phyloP scores from a whole-genome alignment of 2,113 vertebrate genomes.

The Picathartes gymnocephalus region DNA sequence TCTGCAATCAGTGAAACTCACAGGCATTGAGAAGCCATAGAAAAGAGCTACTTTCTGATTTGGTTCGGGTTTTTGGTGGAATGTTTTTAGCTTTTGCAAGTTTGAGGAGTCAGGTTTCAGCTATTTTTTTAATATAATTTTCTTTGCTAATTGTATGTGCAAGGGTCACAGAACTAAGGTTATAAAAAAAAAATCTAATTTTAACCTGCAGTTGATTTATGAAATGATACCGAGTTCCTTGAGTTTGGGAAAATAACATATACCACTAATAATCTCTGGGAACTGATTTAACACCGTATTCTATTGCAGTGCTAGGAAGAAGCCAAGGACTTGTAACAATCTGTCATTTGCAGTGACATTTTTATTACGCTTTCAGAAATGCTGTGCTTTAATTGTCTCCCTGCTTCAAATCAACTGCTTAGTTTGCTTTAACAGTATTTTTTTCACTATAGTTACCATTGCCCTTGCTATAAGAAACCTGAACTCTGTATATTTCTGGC shows the following conservation, averaged over 20 bases:
- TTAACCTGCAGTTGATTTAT: slow-evolving; percentile 40
- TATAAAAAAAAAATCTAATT: neutral
- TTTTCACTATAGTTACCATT: neutral
- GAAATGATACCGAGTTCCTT: slow-evolving; percentile 19
- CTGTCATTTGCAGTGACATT: slow-evolving; percentile 55
- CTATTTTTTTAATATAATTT: neutral
- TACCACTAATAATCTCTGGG: slow-evolving; percentile 50
- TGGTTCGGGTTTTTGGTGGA: neutral
- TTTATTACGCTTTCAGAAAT: slow-evolving; percentile 64
- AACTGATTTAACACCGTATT: slow-evolving; percentile 53
- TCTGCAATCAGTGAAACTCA: neutral
- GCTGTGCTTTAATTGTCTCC: slow-evolving; percentile 62
- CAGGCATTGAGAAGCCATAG: neutral
- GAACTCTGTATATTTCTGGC: neutral
- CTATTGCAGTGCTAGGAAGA: slow-evolving; percentile 22
- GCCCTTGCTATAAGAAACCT: slow-evolving; percentile 2
- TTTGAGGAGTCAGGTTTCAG: neutral
- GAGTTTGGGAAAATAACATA: slow-evolving; percentile 40
- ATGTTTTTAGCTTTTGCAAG: neutral
- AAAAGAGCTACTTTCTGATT: neutral
- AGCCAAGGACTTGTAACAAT: slow-evolving; percentile 65
- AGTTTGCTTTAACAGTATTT: slow-evolving; percentile 2
- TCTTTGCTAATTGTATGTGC: neutral
- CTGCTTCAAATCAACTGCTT: slow-evolving; percentile 49
- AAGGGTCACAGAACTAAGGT: neutral